Evolutionary conservation across 2,113 vertebrate genomes (phyloP).

Genomic region (Oreochromis aureus): DNA sequence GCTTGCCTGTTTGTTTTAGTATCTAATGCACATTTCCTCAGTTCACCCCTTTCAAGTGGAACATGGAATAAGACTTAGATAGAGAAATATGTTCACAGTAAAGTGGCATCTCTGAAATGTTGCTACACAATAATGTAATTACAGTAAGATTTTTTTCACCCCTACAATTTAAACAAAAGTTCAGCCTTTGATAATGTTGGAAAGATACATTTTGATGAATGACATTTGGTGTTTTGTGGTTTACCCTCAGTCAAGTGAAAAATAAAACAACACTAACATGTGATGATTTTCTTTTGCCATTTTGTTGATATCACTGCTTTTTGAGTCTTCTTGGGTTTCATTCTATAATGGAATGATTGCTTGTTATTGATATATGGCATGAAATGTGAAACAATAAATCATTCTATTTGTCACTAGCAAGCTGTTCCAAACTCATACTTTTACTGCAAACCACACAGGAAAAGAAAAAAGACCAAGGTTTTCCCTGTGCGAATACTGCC

Average conservation of each 20-base stretch:
- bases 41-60: constrained; percentile 64
- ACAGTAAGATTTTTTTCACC: neutral
- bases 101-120: neutral
- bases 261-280: constrained; percentile 31
- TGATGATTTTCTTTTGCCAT: constrained; percentile 20
- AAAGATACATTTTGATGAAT: constrained; percentile 29
- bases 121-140: neutral
- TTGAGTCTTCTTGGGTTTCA: constrained; percentile 21
- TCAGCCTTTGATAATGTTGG: neutral
- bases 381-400: constrained; percentile 51
- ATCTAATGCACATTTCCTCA: constrained; percentile 79
- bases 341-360: constrained; percentile 50
- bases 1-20: constrained; percentile 77
- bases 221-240: constrained; percentile 16
- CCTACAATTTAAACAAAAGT: neutral
- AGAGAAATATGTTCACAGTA: neutral
- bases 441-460: constrained; percentile 28
- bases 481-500: constrained; percentile 30
- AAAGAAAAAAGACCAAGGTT: neutral
- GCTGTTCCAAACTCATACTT: constrained; percentile 45
- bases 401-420: constrained; percentile 46
- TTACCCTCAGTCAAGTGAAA: neutral
- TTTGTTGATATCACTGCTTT: constrained; percentile 22
- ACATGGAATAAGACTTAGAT: constrained; percentile 2
- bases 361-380: constrained; percentile 43